Evolutionary conservation across 1,140 invertebrate species (phyloP).

Genomic region (Zaprionus kolodkinae): DNA sequence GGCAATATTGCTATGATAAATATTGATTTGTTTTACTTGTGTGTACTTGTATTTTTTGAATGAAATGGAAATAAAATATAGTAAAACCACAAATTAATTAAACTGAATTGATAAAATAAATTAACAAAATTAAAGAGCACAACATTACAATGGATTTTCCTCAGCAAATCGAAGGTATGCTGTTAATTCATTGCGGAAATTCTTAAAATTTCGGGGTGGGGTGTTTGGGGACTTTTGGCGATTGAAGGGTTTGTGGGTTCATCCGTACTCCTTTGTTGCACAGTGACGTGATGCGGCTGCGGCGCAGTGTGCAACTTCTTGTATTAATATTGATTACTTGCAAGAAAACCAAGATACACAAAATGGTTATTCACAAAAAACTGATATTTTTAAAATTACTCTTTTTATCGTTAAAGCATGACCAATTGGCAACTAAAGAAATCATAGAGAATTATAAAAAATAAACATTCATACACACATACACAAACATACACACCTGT

Average conservation of each 20-base stretch:
- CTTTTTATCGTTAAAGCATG: conserved; percentile 26
- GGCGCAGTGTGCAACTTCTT: conserved; percentile 73
- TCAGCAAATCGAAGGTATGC: conserved; percentile 66
- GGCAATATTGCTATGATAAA: conserved; percentile 38
- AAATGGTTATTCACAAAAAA: conserved; percentile 19
- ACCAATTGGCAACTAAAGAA: conserved; percentile 36
- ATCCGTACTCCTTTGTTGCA: conserved; percentile 63
- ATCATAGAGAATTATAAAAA: conserved; percentile 16
- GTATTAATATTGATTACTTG: conserved; percentile 74
- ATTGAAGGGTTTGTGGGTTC: conserved; percentile 35
- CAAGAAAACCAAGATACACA: conserved; percentile 68
- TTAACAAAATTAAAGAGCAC: conserved; percentile 20
- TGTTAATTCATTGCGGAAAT: conserved; percentile 8
- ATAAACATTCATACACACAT: not conserved
- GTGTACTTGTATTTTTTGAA: conserved; percentile 31
- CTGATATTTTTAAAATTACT: conserved; percentile 13
- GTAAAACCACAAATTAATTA: conserved; percentile 9
- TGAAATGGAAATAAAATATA: conserved; percentile 41
- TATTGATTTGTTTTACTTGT: conserved; percentile 55
- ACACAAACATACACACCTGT: conserved; percentile 21
- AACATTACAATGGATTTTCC: conserved; percentile 59
- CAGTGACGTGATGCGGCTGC: conserved; percentile 69
- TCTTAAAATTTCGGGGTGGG: conserved; percentile 1
- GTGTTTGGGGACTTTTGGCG: conserved; percentile 3
- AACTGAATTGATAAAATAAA: not conserved